Base-by-base conservation (phyloP, 2,113 vertebrate genomes). In the Heterotilapia buettikoferi region DNA sequence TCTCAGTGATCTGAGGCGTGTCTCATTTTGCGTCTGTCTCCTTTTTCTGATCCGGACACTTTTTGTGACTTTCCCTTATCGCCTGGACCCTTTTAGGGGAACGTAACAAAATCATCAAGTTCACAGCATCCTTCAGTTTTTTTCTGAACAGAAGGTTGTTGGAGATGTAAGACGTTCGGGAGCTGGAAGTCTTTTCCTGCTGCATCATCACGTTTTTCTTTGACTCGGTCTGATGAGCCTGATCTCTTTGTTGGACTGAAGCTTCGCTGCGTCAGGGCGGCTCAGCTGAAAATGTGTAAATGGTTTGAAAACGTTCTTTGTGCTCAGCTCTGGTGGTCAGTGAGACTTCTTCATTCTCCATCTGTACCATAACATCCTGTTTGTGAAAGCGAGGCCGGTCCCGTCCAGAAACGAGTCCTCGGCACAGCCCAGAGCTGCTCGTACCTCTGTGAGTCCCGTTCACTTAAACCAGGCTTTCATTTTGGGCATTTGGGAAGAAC, bases 361-460 rank as follows among this genome's bases (percentile, higher is more conserved):
- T 87, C 73, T 92, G 89, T 93, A 92, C 76, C 91, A 91, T 89
- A 86, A 86, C 88, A 91, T 92, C 85, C 79, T 36, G 81, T 87
- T 11, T 47, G 21, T 73, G 16, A 43, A 83, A 61, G 82, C 11
- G 59, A 78, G 86, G 73, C 43, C 6, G 80, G 31, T 61, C 82
- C 84, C 8, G 18, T 87, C 86, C 91, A 91, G 86, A 88, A 54
- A 9, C 76, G n/a, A 33, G 80, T 18, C 9, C 26, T 78, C 80
- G 26, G 13, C 38, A 11, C 0, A 45, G 38, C 68, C 21, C 38
- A 50, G 43, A 76, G 40, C 71, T 50, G 24, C 43, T 78, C 6
- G 40, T 11, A 18, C 68, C 68, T 76, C 43, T 29, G 68, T 3
- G 10, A 78, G 73, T 78, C 45, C 45, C 6, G 10, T 3, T 1